Percentiles rank a stretch among this genome's conserved stretches.
Evolutionary conservation across 1,140 invertebrate species (phyloP).

Genomic region (Camponotus floridanus): DNA sequence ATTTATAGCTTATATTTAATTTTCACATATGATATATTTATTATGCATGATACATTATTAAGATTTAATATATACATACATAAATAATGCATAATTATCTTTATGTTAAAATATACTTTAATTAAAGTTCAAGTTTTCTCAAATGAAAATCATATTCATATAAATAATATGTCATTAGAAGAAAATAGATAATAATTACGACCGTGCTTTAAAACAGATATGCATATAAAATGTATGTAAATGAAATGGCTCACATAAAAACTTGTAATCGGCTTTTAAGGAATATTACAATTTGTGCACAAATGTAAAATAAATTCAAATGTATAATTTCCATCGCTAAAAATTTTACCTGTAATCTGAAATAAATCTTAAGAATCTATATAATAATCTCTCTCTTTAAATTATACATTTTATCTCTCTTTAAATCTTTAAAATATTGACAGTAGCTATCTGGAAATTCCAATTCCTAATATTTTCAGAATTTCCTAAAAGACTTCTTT

Average conservation of each 20-base stretch:
- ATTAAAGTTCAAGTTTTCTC: background rate
- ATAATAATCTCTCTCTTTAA: background rate
- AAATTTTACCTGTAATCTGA: background rate
- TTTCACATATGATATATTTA: background rate
- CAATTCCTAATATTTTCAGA: background rate
- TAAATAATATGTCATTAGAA: background rate
- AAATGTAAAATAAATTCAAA: background rate
- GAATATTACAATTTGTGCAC: background rate
- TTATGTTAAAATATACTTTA: background rate
- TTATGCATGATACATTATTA: background rate
- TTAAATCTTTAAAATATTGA: no score
- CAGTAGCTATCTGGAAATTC: no score
- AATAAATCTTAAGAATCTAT: background rate
- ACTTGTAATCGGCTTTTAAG: background rate
- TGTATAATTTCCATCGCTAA: background rate
- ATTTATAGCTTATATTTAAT: background rate
- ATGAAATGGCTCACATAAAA: background rate
- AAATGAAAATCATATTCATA: background rate
- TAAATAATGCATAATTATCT: background rate
- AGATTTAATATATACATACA: background rate
- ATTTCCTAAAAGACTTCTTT: background rate
- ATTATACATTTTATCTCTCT: no score
- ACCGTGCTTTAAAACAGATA: background rate
- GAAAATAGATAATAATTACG: slow-evolving; percentile 27
- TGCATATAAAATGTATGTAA: background rate